Conservation (phyloP, 1,140 invertebrate genomes). For the Sinella curviseta region DNA sequence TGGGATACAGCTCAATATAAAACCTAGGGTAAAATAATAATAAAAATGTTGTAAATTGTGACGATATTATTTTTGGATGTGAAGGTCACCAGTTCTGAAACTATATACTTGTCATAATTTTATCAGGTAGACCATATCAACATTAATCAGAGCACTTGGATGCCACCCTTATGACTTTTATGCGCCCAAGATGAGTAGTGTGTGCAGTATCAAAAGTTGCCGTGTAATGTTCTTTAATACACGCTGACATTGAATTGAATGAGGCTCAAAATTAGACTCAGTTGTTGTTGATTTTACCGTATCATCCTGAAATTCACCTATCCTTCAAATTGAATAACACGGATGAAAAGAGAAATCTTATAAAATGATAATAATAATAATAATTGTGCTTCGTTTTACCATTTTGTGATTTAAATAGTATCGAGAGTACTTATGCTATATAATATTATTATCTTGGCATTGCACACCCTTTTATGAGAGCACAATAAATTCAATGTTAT, state of each 20-base stretch:
- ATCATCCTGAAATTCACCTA: background rate
- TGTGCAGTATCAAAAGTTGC: background rate
- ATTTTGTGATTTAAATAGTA: too few species aligned
- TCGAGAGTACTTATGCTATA: background rate
- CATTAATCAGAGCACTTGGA: slow-evolving; percentile 13
- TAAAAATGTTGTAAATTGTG: background rate
- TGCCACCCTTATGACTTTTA: background rate
- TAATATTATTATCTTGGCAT: slow-evolving; percentile 2
- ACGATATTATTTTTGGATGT: background rate
- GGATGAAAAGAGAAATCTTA: slow-evolving; percentile 26
- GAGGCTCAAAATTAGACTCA: slow-evolving; percentile 33
- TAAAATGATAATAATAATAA: background rate
- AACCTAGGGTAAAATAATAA: background rate
- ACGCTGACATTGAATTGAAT: slow-evolving; percentile 39
- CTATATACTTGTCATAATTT: too few species aligned
- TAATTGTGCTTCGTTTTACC: background rate
- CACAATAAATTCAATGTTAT: slow-evolving; percentile 2
- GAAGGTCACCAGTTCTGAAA: too few species aligned
- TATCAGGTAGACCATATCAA: background rate
- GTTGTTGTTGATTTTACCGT: slow-evolving; percentile 35
- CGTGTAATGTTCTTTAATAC: slow-evolving; percentile 18
- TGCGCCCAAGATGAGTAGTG: background rate
- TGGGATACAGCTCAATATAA: too few species aligned
- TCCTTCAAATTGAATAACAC: slow-evolving; percentile 20
- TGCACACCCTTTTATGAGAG: background rate